Evolutionary conservation across 1,140 invertebrate genomes (phyloP), one percentile per base, ranked within the genome.

Genomic region (Formica exsecta): DNA sequence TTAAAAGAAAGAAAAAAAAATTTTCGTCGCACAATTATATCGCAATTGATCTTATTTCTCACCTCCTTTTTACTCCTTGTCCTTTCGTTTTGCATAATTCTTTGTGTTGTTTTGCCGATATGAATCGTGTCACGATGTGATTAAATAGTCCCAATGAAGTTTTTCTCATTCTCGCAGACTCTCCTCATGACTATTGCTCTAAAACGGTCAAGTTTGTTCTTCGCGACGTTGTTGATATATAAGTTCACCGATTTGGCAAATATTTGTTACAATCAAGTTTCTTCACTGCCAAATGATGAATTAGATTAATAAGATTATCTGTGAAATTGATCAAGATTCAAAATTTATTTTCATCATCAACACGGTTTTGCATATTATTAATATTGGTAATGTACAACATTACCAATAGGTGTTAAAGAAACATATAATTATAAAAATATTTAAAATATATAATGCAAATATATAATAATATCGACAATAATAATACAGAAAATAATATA

Each of bases 41-140:
- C 19, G 59, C 68, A 66, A 54, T 16, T 22, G 86, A 86, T 85
- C 87, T 88, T 88, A 71, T 68, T 77, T 71, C 59, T 88, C 66
- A 76, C 51, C 68, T 86, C 68, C 79, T 79, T 76, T 32, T 73
- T 77, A 64, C 48, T 5, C 13, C 62, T 54, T 57, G n/a, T 61
- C 32, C 29, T 79, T 85, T 68, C 51, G 44, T 36, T 71, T 88
- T 41, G 87, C 87, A 84, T 86, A 84, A 86, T 81, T 54, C 25
- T 25, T 48, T 36, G 38, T 44, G 32, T 62, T 51, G 25, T 87
- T 83, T 61, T 38, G 29, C 48, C 54, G 29, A 85, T 64, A 51
- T 85, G 57, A 54, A 44, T 65, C 84, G 41, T 80, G 65, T 51
- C 38, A 73, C 48, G 19, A 81, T 22, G 25, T 54, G 48, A 81